A percentile compares a stretch with the other conserved stretches of the same genome.
Evolutionary conservation across 1,140 invertebrate species (phyloP).

Genomic region (Drosophila pseudoananassae): DNA sequence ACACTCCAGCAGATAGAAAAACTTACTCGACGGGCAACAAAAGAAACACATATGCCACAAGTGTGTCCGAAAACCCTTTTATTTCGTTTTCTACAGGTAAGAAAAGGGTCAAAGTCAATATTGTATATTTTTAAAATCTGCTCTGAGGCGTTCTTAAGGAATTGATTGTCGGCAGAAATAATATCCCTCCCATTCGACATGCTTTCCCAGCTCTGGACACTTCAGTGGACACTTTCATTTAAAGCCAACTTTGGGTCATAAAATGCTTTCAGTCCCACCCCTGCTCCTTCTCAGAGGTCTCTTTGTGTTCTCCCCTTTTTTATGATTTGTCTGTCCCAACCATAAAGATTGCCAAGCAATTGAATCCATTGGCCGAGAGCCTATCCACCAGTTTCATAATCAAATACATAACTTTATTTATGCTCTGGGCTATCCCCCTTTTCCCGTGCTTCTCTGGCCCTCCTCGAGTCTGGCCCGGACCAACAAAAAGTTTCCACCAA

Average conservation of each 20-base stretch:
- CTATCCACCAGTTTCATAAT: slow-evolving; percentile 60
- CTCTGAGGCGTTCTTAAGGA: slow-evolving; percentile 14
- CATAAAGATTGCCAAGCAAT: slow-evolving; percentile 64
- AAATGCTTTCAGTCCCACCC: slow-evolving; percentile 42
- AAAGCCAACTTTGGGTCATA: slow-evolving; percentile 61
- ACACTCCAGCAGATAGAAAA: neutral
- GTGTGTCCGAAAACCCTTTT: slow-evolving; percentile 15
- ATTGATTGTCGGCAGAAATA: neutral
- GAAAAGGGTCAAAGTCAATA: slow-evolving; percentile 35
- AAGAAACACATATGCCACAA: slow-evolving; percentile 23
- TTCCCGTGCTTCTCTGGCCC: neutral
- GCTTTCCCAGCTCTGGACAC: slow-evolving; percentile 25
- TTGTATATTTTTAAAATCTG: slow-evolving; percentile 10
- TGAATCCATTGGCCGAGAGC: slow-evolving; percentile 64
- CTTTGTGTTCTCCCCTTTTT: slow-evolving; percentile 16
- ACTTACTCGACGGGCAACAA: slow-evolving; percentile 13
- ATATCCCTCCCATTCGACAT: slow-evolving; percentile 14
- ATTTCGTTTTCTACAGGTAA: slow-evolving; percentile 11
- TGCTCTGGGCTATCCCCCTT: slow-evolving; percentile 7
- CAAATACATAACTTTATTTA: slow-evolving; percentile 79
- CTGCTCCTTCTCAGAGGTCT: neutral
- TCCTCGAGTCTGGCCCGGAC: neutral
- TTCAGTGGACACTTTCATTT: slow-evolving; percentile 69
- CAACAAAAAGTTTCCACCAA: slow-evolving; percentile 54
- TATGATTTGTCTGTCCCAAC: slow-evolving; percentile 33